These are phyloP conservation scores for Creontiades dilutus DNA, from an alignment of 2,888 invertebrate species.

Conservation along the genomic window DNA sequence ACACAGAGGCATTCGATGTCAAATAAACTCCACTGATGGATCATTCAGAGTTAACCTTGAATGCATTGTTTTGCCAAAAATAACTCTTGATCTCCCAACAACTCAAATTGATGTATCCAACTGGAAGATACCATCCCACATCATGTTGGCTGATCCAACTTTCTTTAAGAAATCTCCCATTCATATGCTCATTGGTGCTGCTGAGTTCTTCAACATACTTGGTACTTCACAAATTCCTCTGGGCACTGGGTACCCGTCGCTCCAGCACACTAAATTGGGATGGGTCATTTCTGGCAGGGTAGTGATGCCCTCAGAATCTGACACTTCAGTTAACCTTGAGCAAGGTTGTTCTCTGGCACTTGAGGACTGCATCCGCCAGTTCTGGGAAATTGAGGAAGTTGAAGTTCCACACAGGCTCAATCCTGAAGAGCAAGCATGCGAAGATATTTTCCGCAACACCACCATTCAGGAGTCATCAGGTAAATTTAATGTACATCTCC, in stretches of 20 bases:
- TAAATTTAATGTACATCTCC: conserved; percentile 64
- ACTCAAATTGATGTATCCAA: not conserved
- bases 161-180: conserved; percentile 11
- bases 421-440: conserved; percentile 45
- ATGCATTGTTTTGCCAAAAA: conserved; percentile 39
- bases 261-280: conserved; percentile 24
- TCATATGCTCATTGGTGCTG: conserved; percentile 44
- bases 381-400: conserved; percentile 49
- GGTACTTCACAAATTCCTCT: not conserved
- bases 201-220: conserved; percentile 30
- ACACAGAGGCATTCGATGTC: not conserved
- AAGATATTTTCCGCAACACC: not conserved
- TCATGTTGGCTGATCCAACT: conserved; percentile 29
- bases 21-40: not conserved
- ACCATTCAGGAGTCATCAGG: conserved; percentile 11
- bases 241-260: not conserved
- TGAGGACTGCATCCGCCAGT: not conserved
- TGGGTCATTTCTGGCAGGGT: conserved; percentile 46
- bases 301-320: too few relatives aligned
- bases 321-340: too few relatives aligned
- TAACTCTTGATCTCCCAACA: conserved; percentile 44
- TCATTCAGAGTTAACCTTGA: conserved; percentile 4
- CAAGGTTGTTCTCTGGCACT: too few relatives aligned
- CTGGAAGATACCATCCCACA: too few relatives aligned
- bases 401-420: not conserved